Evolutionary conservation across 1,140 invertebrate genomes (phyloP).

Genomic region (Sitodiplosis mosellana): DNA sequence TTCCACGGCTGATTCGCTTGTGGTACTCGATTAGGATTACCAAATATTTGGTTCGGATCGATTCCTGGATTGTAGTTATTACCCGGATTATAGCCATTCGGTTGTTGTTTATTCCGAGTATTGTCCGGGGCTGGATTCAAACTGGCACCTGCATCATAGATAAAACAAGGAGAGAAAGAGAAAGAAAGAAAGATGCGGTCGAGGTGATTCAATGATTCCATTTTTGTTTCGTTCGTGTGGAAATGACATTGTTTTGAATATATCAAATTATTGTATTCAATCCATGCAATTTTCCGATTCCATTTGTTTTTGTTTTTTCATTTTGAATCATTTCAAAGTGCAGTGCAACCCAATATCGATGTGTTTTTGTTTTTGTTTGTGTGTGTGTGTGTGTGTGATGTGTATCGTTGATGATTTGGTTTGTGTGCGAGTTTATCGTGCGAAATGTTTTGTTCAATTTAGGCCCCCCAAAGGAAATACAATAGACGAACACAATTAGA

Average conservation of each 20-base stretch:
- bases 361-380: no score
- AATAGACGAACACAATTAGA: no score
- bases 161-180: no score
- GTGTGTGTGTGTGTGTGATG: no score
- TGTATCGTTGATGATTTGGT: no score
- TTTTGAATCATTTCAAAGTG: neutral
- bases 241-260: neutral
- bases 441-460: no score
- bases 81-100: conserved; percentile 13
- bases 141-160: conserved; percentile 17
- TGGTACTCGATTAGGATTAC: conserved; percentile 20
- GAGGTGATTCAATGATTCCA: neutral
- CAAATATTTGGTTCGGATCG: conserved; percentile 25
- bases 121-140: conserved; percentile 22
- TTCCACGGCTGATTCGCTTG: conserved; percentile 15
- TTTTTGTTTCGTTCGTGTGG: neutral
- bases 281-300: neutral
- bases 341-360: no score
- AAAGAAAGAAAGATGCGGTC: neutral
- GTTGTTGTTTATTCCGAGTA: conserved; percentile 19
- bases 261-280: no score
- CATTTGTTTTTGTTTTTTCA: neutral
- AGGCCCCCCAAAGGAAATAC: no score
- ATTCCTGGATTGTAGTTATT: conserved; percentile 9
- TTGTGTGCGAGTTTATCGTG: no score